These are phyloP conservation scores for Clarias gariepinus DNA, from an alignment of 2,113 vertebrate genomes.

Conservation along the genomic window DNA sequence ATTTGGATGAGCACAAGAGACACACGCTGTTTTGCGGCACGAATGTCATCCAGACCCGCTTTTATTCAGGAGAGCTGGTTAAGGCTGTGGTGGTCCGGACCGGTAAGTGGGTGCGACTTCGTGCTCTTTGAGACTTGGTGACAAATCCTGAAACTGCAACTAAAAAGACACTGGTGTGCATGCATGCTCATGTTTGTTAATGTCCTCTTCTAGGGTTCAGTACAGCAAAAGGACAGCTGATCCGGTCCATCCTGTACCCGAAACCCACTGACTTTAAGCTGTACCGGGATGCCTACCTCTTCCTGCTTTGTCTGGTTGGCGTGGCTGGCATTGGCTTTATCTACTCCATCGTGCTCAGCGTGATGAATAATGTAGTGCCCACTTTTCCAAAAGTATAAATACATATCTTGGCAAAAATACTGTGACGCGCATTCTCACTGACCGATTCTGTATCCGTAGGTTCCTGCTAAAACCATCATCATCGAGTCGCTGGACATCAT, in stretches of 20 bases:
- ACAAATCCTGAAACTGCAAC: no score
- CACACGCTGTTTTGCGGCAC: conserved; percentile 98
- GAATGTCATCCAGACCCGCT: conserved; percentile 93
- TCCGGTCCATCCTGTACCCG: conserved; percentile 95
- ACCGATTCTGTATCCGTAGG: conserved; percentile 70
- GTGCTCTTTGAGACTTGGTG: no score
- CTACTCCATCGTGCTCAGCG: conserved; percentile 87
- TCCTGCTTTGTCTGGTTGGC: conserved; percentile 90
- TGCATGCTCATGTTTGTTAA: no score
- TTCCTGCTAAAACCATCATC: conserved; percentile 81
- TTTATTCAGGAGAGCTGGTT: conserved; percentile 93
- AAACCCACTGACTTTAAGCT: conserved; percentile 98
- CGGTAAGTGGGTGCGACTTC: conserved; percentile 71
- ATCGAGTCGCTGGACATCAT: conserved; percentile 96
- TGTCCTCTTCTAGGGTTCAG: conserved; percentile 81
- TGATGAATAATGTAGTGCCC: conserved; percentile 71
- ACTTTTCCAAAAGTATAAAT: neutral
- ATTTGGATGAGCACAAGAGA: conserved; percentile 84
- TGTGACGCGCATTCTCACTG: no score
- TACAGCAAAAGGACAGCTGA: conserved; percentile 96
- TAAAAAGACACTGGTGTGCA: no score
- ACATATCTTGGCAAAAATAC: no score
- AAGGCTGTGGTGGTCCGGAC: conserved; percentile 93
- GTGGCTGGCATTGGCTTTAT: conserved; percentile 92
- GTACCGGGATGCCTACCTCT: conserved; percentile 95